Conservation (phyloP, 2,113 vertebrate genomes). For the Glareola pratincola region DNA sequence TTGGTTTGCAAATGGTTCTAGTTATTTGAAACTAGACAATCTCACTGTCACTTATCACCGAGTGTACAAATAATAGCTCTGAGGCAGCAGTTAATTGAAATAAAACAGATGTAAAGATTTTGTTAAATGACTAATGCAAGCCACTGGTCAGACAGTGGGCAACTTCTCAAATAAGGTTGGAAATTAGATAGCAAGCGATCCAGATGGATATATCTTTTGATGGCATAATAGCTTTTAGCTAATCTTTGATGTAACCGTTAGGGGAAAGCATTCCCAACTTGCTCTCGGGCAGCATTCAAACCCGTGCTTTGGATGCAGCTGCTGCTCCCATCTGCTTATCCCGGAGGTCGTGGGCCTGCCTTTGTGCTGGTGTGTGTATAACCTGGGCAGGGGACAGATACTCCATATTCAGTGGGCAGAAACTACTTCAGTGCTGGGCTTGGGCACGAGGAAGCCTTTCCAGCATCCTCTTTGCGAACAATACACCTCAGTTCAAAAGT, state of each 20-base stretch:
- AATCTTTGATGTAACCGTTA: background rate
- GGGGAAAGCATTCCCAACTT: background rate
- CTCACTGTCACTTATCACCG: background rate
- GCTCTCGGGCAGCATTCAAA: background rate
- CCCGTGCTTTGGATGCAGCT: background rate
- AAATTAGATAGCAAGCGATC: background rate
- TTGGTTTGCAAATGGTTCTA: constrained; percentile 2
- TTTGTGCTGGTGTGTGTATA: background rate
- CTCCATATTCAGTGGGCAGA: background rate
- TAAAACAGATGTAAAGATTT: background rate
- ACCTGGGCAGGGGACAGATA: rapidly evolving
- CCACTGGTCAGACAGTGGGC: background rate
- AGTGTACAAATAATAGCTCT: background rate
- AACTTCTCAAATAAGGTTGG: background rate
- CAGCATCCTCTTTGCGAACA: background rate
- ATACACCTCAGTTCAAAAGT: background rate
- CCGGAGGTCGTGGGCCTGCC: background rate
- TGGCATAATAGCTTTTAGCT: background rate
- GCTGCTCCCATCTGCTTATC: background rate
- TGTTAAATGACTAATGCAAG: background rate
- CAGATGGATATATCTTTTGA: background rate
- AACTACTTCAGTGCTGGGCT: background rate
- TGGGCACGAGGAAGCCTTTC: background rate
- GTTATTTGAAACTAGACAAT: background rate
- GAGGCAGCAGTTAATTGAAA: background rate